Conservation (phyloP, 1,140 invertebrate species). For the Aphelinus certus region DNA sequence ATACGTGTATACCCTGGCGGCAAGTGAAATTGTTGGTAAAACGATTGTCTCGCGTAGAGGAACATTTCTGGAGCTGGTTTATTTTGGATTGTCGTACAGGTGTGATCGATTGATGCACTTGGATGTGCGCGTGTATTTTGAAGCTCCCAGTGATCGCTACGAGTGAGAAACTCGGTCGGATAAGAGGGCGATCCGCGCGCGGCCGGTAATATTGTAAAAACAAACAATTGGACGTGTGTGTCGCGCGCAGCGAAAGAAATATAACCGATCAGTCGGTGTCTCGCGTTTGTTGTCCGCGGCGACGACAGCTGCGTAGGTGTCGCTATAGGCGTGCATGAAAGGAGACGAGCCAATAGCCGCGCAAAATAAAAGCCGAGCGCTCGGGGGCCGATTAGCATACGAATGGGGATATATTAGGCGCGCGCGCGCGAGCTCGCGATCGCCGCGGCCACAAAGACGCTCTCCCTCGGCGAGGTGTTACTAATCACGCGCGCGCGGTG, state of each 20-base stretch:
- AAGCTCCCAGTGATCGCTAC: too few species aligned
- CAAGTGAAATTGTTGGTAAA: too few species aligned
- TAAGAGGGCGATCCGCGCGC: neutral
- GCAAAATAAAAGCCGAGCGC: constrained; percentile 33
- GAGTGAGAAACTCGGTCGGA: neutral
- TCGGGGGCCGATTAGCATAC: constrained; percentile 53
- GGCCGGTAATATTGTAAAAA: neutral
- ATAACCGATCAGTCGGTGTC: neutral
- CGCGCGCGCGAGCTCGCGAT: constrained; percentile 40
- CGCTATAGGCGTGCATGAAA: too few species aligned
- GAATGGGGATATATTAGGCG: constrained; percentile 44
- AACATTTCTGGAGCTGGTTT: too few species aligned
- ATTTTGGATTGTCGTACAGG: too few species aligned
- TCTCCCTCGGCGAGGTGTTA: constrained; percentile 49
- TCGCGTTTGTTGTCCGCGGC: constrained; percentile 34
- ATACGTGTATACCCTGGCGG: too few species aligned
- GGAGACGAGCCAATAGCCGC: constrained; percentile 12
- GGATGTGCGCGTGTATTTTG: too few species aligned
- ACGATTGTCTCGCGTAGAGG: too few species aligned
- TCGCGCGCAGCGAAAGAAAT: constrained; percentile 37
- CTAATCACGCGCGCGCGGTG: constrained; percentile 50
- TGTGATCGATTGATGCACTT: too few species aligned
- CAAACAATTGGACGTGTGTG: neutral
- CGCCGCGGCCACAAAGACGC: constrained; percentile 10
- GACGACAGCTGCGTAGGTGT: neutral